Evolutionary conservation across 2,113 vertebrate species (phyloP).

Genomic region (Regulus satrapa): DNA sequence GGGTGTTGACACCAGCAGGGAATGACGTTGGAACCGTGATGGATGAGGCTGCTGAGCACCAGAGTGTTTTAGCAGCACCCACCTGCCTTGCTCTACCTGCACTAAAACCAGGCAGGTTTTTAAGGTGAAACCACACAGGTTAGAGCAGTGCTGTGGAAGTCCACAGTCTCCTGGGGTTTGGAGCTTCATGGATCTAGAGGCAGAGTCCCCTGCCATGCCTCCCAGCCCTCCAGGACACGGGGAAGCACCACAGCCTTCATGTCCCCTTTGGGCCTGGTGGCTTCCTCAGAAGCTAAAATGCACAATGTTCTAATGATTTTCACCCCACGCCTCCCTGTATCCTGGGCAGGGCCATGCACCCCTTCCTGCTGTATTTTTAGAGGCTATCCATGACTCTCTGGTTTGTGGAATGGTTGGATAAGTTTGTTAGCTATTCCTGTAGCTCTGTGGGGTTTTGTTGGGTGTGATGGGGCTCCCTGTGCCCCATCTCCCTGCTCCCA

Average conservation of each 20-base stretch:
- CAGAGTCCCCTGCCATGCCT: not conserved
- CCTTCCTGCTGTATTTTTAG: not conserved
- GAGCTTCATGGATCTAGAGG: not conserved
- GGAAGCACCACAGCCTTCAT: fast-evolving
- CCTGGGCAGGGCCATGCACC: not conserved
- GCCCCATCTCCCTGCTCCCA: not conserved
- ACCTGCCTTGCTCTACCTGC: not conserved
- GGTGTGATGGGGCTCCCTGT: not conserved
- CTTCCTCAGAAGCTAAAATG: not conserved
- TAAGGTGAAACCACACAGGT: not conserved
- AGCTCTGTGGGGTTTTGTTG: not conserved
- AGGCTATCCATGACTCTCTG: not conserved
- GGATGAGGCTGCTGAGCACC: not conserved
- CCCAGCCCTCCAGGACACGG: not conserved
- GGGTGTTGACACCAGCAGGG: not conserved
- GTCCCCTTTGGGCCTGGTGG: not conserved
- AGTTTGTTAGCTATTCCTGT: not conserved
- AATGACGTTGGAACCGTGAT: fast-evolving
- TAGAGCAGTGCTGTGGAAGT: not conserved
- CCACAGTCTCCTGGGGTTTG: not conserved
- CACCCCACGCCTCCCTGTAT: not conserved
- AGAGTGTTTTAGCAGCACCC: not conserved
- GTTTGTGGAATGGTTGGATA: not conserved
- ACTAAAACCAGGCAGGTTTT: not conserved
- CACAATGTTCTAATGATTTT: not conserved